Evolutionary conservation across 2,888 invertebrate genomes (phyloP).

Genomic region (Orthonychiurus folsomi): DNA sequence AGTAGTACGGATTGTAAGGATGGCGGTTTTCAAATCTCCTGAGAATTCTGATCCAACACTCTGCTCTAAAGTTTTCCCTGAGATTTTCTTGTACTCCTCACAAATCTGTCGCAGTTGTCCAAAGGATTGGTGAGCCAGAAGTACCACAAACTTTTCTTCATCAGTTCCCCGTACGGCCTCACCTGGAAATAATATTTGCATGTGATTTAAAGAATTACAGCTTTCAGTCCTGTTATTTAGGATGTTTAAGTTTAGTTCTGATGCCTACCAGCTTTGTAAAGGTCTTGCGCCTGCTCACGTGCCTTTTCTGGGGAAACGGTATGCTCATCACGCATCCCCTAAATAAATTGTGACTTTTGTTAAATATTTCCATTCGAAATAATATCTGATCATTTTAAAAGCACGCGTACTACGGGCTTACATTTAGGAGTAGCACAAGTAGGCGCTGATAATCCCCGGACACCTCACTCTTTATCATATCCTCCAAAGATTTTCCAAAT

Average conservation of each 20-base stretch:
- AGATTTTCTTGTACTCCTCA: constrained; percentile 62
- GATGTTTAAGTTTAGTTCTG: no score
- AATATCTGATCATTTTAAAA: no score
- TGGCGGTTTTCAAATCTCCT: constrained; percentile 59
- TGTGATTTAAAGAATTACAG: no score
- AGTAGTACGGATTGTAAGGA: constrained; percentile 55
- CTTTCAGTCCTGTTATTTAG: no score
- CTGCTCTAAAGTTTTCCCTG: constrained; percentile 64
- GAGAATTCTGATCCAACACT: constrained; percentile 53
- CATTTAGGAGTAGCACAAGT: constrained; percentile 61
- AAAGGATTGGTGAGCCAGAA: constrained; percentile 65
- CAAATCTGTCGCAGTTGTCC: constrained; percentile 60
- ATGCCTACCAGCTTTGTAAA: constrained; percentile 48
- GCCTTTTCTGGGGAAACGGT: constrained; percentile 57
- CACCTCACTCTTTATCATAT: constrained; percentile 67
- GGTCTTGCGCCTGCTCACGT: constrained; percentile 59
- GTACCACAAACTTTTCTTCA: constrained; percentile 61
- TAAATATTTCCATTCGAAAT: background rate
- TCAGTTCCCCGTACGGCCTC: constrained; percentile 64
- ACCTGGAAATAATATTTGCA: constrained; percentile 41
- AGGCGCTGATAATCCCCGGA: constrained; percentile 68
- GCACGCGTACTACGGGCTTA: no score
- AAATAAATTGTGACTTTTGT: background rate
- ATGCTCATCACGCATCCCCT: constrained; percentile 53
- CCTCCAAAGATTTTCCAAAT: constrained; percentile 50